Evolutionary conservation across 1,140 invertebrate species (phyloP).

Genomic region (Drosophila orosa): DNA sequence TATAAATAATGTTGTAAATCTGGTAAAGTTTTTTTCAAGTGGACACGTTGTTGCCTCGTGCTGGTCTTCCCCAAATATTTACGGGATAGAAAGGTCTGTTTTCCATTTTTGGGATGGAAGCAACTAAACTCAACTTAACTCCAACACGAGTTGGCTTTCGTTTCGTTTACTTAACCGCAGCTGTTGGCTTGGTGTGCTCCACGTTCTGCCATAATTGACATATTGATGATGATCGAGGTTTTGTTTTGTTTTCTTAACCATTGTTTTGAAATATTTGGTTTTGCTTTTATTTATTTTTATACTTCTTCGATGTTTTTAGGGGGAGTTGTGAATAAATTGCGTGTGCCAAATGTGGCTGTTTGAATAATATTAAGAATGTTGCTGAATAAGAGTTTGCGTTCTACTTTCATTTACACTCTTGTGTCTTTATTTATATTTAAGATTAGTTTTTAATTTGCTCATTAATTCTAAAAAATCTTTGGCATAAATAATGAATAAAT

Average conservation of each 20-base stretch:
- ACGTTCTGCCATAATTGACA: constrained; percentile 16
- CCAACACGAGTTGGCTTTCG: constrained; percentile 9
- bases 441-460: background rate
- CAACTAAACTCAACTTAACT: constrained; percentile 4
- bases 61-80: constrained; percentile 33
- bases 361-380: background rate
- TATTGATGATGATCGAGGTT: constrained; percentile 26
- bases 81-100: constrained; percentile 22
- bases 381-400: background rate
- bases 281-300: constrained; percentile 6
- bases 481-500: too few relatives aligned
- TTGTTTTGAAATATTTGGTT: constrained; percentile 1
- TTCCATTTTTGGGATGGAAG: constrained; percentile 20
- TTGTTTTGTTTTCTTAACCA: background rate
- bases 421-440: too few relatives aligned
- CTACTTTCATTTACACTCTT: background rate
- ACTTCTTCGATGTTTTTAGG: background rate
- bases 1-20: background rate
- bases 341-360: constrained; percentile 11
- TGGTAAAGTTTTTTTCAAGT: background rate
- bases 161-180: constrained; percentile 46
- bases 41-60: background rate
- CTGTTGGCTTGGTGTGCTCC: constrained; percentile 10
- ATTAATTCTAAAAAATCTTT: too few relatives aligned
- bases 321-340: constrained; percentile 5